phyloP scores from a whole-genome alignment of 1,140 invertebrate genomes.

The Drosophila kepulauana region DNA sequence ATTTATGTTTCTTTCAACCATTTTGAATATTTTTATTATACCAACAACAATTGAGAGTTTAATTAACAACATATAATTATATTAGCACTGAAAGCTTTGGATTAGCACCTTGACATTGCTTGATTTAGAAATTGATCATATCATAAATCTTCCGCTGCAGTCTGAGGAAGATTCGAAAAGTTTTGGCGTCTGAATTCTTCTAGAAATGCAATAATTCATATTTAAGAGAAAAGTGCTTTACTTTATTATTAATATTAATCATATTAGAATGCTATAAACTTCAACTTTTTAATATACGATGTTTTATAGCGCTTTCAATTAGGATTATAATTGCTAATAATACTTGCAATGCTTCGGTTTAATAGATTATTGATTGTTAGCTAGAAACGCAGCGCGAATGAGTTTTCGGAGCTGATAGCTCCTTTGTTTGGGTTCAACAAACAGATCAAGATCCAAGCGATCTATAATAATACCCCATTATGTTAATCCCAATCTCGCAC shows the following conservation, averaged over 20 bases:
- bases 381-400: too few relatives aligned
- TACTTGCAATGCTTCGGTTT: too few relatives aligned
- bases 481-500: conserved; percentile 23
- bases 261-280: too few relatives aligned
- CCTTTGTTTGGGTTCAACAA: conserved; percentile 26
- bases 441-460: conserved; percentile 31
- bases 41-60: too few relatives aligned
- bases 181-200: neutral
- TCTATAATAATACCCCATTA: neutral
- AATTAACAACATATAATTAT: neutral
- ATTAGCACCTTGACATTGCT: neutral
- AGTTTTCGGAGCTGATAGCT: neutral
- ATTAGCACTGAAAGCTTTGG: neutral
- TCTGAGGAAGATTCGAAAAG: neutral
- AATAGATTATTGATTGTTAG: too few relatives aligned
- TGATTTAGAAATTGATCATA: neutral
- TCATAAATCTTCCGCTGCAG: neutral
- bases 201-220: neutral
- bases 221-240: too few relatives aligned
- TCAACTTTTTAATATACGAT: too few relatives aligned
- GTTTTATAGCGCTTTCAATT: too few relatives aligned
- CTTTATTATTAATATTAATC: too few relatives aligned
- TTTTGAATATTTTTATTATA: too few relatives aligned
- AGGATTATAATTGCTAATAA: too few relatives aligned
- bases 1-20: too few relatives aligned